These are phyloP conservation scores for Pseudopipra pipra DNA, from an alignment of 2,113 vertebrate genomes.

Conservation along the genomic window DNA sequence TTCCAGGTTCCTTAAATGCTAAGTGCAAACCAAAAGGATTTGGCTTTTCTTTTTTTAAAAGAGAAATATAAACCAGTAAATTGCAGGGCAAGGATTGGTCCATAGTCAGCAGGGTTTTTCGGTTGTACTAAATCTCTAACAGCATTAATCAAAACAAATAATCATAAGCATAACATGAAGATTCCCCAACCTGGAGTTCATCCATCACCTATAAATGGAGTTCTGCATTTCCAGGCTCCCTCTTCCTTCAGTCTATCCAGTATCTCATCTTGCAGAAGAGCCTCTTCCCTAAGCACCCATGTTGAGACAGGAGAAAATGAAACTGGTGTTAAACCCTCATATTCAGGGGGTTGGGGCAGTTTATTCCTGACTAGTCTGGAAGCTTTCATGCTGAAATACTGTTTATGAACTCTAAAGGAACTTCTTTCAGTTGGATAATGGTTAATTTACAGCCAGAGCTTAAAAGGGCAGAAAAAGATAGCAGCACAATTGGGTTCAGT, in stretches of 20 bases:
- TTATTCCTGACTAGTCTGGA: not conserved
- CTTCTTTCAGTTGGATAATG: slow-evolving; percentile 53
- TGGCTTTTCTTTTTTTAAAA: not conserved
- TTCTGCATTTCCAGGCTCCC: not conserved
- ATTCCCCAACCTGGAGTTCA: not conserved
- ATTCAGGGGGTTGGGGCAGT: not conserved
- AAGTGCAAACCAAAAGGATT: not conserved
- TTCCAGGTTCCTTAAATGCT: not conserved
- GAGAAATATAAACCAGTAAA: not conserved
- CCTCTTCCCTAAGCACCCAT: not conserved
- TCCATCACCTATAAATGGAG: not conserved
- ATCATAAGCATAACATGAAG: not conserved
- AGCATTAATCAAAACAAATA: not conserved
- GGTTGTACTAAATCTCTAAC: not conserved
- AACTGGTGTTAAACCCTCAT: not conserved
- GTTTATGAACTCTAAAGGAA: slow-evolving; percentile 61
- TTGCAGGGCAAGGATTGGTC: not conserved
- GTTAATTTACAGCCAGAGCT: slow-evolving; percentile 69
- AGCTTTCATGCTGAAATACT: slow-evolving; percentile 41
- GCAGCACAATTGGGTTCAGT: slow-evolving; percentile 53
- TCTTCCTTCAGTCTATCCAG: not conserved
- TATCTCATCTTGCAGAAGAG: not conserved
- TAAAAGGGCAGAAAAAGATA: slow-evolving; percentile 66
- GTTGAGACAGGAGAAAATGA: not conserved
- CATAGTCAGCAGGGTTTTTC: not conserved